Evolutionary conservation across 2,888 invertebrate species (phyloP), one percentile per base, ranked within the genome.

Genomic region (Drosophila ustulata): DNA sequence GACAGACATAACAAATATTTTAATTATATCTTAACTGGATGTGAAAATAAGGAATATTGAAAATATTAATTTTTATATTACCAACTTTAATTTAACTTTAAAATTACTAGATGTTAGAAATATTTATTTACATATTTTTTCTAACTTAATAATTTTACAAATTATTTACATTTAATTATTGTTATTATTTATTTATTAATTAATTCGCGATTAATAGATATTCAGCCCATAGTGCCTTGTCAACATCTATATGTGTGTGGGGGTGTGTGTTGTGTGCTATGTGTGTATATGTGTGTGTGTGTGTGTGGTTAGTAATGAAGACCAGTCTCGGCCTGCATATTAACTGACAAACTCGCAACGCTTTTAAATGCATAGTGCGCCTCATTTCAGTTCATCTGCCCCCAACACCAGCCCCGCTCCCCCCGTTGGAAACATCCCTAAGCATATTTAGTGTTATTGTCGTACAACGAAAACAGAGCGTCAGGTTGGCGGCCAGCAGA

Each of bases 371-470:
- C 89, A 84, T 76, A 56, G 55, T 67, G 41, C 39, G 52, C 37
- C 53, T 41, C 65, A 28, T 71, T 71, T 71, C 56, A 41, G 41
- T 34, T 23, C 55, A 57, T 3, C 34, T 34, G 13, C 6, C 34
- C 23, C 26, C 55, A 18, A 1, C 18, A 2, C 46, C 11, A 13
- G n/a, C 8, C 43, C 30, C 8, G 41, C 30, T 18, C 7, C 18
- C 43, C 6, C 43, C 30, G 46, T 55, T 13, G 1, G 8, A 30
- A 50, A 18, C 62, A n/a, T 18, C 68, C 71, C 88, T 75, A 78
- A 89, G 89, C 86, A 82, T 89, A 75, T 80, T 89, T 81, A 82
- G 89, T 75, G 65, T 84, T 71, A 81, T 89, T 71, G 85, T 71
- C 72, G 50, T 59, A 89, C 85, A 74, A 66, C 77, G 67, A 88